phyloP scores from a whole-genome alignment of 2,113 vertebrate species.

The Panthera tigris region DNA sequence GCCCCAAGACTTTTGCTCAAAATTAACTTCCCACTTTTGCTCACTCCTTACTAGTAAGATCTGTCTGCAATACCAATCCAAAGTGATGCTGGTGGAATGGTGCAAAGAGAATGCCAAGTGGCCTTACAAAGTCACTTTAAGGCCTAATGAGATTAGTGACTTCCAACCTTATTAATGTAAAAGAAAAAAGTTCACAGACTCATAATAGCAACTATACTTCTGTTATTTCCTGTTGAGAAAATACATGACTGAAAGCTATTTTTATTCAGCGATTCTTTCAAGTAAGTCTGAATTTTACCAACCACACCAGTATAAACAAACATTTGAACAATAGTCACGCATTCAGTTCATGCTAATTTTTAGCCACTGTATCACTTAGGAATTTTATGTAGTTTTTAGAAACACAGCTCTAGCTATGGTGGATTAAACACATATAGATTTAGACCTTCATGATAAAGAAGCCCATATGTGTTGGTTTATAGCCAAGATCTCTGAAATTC shows the following conservation, averaged over 20 bases:
- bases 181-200: background rate
- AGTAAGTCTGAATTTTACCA: conserved; percentile 15
- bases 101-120: background rate
- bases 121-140: background rate
- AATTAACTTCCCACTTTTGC: background rate
- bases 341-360: background rate
- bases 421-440: background rate
- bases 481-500: background rate
- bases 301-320: background rate
- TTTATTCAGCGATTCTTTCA: conserved; percentile 44
- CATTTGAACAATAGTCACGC: background rate
- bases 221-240: conserved; percentile 29
- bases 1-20: background rate
- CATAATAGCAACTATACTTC: background rate
- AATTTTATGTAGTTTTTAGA: background rate
- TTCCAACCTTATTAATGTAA: background rate
- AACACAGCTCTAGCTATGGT: background rate
- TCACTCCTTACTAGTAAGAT: background rate
- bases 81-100: background rate
- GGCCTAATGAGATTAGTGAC: background rate
- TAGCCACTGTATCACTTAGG: background rate
- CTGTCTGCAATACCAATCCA: background rate
- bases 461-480: background rate
- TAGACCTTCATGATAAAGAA: background rate
- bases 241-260: background rate